A percentile compares a stretch with the other conserved stretches of the same genome.
Conservation (phyloP, 1,140 invertebrate genomes). For the Aporrectodea caliginosa region DNA sequence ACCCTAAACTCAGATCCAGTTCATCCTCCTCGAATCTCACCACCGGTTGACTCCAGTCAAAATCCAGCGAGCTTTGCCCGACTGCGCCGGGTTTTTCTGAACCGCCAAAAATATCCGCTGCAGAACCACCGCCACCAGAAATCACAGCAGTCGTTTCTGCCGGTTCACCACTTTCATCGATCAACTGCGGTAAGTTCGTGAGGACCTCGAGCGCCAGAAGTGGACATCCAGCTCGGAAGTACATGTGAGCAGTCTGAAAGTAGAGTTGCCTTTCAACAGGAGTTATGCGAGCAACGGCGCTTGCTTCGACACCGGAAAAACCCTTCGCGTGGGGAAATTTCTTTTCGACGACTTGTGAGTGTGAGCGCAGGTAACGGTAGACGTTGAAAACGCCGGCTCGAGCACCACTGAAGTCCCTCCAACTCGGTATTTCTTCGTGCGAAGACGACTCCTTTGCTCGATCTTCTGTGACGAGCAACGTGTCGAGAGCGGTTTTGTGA, state of each 20-base stretch:
- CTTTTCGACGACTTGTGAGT: constrained; percentile 83
- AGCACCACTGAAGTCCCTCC: constrained; percentile 53
- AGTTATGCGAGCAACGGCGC: background rate
- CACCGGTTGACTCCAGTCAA: constrained; percentile 70
- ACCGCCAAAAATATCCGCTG: background rate
- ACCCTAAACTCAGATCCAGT: constrained; percentile 62
- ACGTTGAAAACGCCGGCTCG: constrained; percentile 97
- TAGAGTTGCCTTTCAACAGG: constrained; percentile 63
- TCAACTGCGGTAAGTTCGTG: constrained; percentile 77
- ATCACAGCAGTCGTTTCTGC: constrained; percentile 23
- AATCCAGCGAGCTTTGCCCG: constrained; percentile 34
- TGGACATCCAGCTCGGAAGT: constrained; percentile 96
- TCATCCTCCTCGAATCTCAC: constrained; percentile 50
- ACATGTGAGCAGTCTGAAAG: constrained; percentile 94
- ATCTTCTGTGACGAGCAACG: constrained; percentile 58
- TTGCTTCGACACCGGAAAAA: background rate
- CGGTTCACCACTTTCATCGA: constrained; percentile 40
- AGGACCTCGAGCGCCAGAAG: constrained; percentile 93
- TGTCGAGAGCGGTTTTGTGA: constrained; percentile 81
- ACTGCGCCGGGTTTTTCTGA: background rate
- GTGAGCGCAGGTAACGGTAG: constrained; percentile 92
- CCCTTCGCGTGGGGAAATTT: constrained; percentile 52
- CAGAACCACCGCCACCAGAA: background rate
- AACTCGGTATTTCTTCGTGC: background rate
- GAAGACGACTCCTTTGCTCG: background rate